Percentiles rank a stretch among this genome's conserved stretches.
These are phyloP conservation scores for Hemibagrus wyckioides DNA, from an alignment of 2,113 vertebrate species.

Conservation along the genomic window DNA sequence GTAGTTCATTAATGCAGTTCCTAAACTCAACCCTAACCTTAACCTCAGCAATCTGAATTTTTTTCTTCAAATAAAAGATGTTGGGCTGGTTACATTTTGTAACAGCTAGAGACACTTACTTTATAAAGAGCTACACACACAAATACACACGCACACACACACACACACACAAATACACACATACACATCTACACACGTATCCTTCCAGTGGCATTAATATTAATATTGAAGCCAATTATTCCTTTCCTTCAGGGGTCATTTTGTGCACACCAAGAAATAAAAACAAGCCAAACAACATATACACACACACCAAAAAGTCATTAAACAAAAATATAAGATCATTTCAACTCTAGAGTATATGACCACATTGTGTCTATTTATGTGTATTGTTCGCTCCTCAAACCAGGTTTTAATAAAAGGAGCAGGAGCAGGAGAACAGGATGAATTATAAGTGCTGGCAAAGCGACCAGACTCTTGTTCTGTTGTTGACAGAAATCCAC, in stretches of 20 bases:
- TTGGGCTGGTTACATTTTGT: too few relatives aligned
- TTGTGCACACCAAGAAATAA: background rate
- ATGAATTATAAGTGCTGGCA: conserved; percentile 13
- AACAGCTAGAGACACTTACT: too few relatives aligned
- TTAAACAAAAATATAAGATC: background rate
- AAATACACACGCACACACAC: too few relatives aligned
- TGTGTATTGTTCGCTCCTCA: background rate
- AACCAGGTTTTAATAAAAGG: conserved; percentile 1
- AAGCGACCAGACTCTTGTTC: conserved; percentile 3
- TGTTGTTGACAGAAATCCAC: background rate
- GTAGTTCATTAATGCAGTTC: background rate
- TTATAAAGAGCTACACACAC: too few relatives aligned
- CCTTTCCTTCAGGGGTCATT: background rate
- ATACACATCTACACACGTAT: too few relatives aligned
- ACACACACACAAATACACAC: too few relatives aligned
- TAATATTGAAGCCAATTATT: background rate
- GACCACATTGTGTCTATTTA: background rate
- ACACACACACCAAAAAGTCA: background rate
- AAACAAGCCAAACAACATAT: background rate
- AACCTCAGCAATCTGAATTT: too few relatives aligned
- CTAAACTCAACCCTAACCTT: too few relatives aligned
- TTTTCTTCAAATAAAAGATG: too few relatives aligned
- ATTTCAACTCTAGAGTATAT: background rate
- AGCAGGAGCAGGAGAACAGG: conserved; percentile 9
- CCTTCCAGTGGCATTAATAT: too few relatives aligned